Conservation (phyloP, 2,797 vertebrate genomes). For the Linurgus olivaceus region DNA sequence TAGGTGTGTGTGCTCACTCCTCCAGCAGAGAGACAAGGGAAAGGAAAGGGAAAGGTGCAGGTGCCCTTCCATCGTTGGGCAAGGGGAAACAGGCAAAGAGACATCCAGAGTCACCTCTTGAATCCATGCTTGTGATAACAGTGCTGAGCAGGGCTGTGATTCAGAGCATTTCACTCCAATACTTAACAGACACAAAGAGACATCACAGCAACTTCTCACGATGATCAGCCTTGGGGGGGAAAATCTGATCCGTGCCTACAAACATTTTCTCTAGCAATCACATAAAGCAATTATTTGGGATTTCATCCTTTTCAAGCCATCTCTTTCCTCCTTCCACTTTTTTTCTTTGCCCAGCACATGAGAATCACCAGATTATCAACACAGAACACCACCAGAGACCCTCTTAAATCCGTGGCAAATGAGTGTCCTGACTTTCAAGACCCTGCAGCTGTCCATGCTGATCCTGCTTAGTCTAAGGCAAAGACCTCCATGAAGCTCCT, state of each 20-base stretch:
- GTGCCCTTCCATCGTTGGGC: neutral
- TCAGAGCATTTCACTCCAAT: neutral
- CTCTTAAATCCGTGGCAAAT: constrained; percentile 4
- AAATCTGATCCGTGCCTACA: neutral
- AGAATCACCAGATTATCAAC: neutral
- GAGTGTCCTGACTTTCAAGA: constrained; percentile 32
- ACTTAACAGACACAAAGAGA: neutral
- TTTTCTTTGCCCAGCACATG: neutral
- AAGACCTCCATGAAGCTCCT: neutral
- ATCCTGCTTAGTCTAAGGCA: constrained; percentile 42
- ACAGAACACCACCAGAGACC: constrained; percentile 15
- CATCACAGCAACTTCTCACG: neutral
- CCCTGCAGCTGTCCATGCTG: constrained; percentile 29
- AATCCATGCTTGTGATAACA: fast-evolving
- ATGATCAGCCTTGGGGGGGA: neutral
- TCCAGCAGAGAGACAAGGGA: neutral
- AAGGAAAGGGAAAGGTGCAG: neutral
- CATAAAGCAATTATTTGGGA: neutral
- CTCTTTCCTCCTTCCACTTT: neutral
- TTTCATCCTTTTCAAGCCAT: constrained; percentile 9
- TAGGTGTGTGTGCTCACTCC: neutral
- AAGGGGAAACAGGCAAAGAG: neutral
- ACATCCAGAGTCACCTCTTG: neutral
- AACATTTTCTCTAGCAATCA: neutral
- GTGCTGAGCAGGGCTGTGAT: neutral